Evolutionary conservation across 2,113 vertebrate species (phyloP), one percentile per base, ranked within the genome.

Genomic region (Gobius niger): DNA sequence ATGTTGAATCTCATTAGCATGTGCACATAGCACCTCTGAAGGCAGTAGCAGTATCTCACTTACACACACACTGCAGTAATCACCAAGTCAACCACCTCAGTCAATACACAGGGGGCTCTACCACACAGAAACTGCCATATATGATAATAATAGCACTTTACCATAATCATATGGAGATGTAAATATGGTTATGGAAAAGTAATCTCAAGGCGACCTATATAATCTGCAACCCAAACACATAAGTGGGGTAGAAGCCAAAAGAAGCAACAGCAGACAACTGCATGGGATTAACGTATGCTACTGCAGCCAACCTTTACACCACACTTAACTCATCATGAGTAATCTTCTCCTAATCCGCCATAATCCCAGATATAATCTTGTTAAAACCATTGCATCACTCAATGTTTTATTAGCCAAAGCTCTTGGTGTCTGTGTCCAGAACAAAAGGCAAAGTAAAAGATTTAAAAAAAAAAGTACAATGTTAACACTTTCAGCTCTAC

Each of bases 311-410:
- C 80, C 85, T 83, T 82, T 73, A 72, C 75, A 40, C 83, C 77
- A 67, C 62, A 73, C 47, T 78, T 46, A 78, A 68, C 72, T 41
- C 51, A 51, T 74, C 49, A 65, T 74, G 15, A 73, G 42, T 82
- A 85, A 88, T 84, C 86, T 68, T 50, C 16, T 65, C 18, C 47
- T 86, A 87, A 90, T 86, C 76, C 83, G 68, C 66, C 64, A 51
- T 77, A 86, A 87, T 87, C 76, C 67, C 5, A 67, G 42, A 65
- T 72, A 66, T 82, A 81, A 88, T 85, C 76, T 78, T 46, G 62
- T 88, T 89, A 86, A 73, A 73, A 53, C 70, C 69, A 74, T 50
- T 75, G 50, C 75, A 65, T 81, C 16, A 78, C 71, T 64, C 61
- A 62, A 40, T 49, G 40, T 50, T 51, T 77, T 80, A 61, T 75